phyloP scores from a whole-genome alignment of 2,888 invertebrate species.

The Listrodromus nycthemerus region DNA sequence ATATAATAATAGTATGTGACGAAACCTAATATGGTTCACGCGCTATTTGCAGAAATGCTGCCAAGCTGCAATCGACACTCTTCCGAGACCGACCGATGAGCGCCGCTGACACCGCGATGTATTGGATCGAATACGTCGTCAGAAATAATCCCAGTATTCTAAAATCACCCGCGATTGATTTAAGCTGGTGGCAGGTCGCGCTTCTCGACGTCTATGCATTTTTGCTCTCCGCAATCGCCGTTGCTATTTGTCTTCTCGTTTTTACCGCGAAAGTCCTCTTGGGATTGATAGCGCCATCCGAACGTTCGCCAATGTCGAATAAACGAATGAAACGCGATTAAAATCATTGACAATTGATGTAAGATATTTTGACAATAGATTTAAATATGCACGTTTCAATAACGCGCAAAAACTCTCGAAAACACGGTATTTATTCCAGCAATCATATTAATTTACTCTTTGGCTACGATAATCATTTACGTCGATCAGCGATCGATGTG shows the following conservation, averaged over 20 bases:
- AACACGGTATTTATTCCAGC: neutral
- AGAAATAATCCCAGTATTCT: slow-evolving; percentile 69
- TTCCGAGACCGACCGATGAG: slow-evolving; percentile 75
- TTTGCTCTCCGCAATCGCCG: slow-evolving; percentile 4
- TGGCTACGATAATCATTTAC: neutral
- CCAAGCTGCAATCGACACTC: slow-evolving; percentile 71
- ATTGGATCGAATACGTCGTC: slow-evolving; percentile 74
- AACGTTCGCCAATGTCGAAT: neutral
- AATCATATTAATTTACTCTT: neutral
- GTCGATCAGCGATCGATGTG: neutral
- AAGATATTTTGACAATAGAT: slow-evolving; percentile 3
- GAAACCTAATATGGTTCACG: slow-evolving; percentile 68
- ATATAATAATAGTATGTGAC: neutral
- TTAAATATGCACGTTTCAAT: neutral
- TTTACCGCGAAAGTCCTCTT: slow-evolving; percentile 17
- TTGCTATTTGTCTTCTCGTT: neutral
- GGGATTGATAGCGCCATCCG: neutral
- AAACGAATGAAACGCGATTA: slow-evolving; percentile 49
- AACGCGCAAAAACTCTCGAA: neutral
- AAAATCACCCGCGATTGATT: slow-evolving; percentile 68
- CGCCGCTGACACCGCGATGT: slow-evolving; percentile 71
- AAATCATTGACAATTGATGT: neutral
- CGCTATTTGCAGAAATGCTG: slow-evolving; percentile 73
- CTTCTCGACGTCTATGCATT: slow-evolving; percentile 71
- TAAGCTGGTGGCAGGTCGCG: slow-evolving; percentile 73